Evolutionary conservation across 2,113 vertebrate genomes (phyloP).

Genomic region (Saiga tatarica): DNA sequence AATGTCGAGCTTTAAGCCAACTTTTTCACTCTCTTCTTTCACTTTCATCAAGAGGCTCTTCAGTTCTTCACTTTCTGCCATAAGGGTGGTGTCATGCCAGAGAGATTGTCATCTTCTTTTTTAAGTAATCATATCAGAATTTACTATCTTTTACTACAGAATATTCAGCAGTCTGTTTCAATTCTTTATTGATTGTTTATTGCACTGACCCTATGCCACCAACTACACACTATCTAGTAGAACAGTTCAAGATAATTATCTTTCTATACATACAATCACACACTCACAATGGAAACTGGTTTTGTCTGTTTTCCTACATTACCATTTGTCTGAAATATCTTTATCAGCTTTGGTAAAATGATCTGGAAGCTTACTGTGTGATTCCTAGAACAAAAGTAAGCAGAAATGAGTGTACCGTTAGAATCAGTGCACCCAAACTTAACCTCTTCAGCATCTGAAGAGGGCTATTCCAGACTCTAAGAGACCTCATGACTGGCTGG

Average conservation of each 20-base stretch:
- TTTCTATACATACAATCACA: background rate
- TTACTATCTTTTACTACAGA: background rate
- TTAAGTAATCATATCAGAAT: background rate
- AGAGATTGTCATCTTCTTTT: background rate
- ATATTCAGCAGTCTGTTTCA: background rate
- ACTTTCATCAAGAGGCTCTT: no score
- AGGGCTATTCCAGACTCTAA: background rate
- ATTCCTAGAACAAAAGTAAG: no score
- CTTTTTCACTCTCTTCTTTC: no score
- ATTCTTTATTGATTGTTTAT: background rate
- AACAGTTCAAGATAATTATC: background rate
- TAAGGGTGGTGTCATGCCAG: no score
- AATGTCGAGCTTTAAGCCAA: no score
- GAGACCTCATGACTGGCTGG: accelerated
- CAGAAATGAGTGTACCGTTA: accelerated
- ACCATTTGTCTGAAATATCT: background rate
- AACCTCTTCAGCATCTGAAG: background rate
- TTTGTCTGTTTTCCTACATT: background rate
- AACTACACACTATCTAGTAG: no score
- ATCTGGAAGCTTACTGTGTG: no score
- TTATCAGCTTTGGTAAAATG: background rate
- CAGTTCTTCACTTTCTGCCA: no score
- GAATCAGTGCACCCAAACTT: background rate
- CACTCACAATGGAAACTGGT: background rate
- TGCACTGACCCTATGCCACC: background rate